Evolutionary conservation across 2,797 vertebrate genomes (phyloP), one percentile per base, ranked within the genome.

Genomic region (Coregonus ussuriensis): DNA sequence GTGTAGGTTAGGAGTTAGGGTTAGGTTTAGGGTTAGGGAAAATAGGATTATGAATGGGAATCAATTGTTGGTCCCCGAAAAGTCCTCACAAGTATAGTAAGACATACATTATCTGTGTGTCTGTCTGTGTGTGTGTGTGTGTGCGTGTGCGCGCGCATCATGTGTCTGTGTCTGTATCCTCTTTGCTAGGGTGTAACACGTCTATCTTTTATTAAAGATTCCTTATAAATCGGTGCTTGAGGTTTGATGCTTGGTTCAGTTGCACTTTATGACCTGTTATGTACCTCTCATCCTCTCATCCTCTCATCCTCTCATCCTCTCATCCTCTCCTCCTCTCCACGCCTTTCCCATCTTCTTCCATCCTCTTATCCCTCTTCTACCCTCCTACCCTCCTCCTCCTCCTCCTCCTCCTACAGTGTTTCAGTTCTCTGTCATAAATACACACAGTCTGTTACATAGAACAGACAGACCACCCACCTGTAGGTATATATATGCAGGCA

Each of bases 131-230:
- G 63, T 62, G 70, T 67, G 71, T 0, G 81, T 85, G 74, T 88
- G 85, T 88, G 81, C 88, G 87, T 91, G 72, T 79, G 83, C 18
- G 54, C 71, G 66, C 74, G 56, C 71, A 21, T 89, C 80, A 47
- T 72, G 76, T 81, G 85, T 86, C 79, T 89, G 74, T 85, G 84
- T 33, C 65, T 91, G 87, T 88, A 78, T 88, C 88, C 90, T 89
- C 59, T 67, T 81, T 81, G 81, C 83, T 87, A 91, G 86, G 81
- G 83, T 93, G 90, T 91, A 91, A 90, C 87, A 90, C 83, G 85
- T 85, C 35, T 16, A 33, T 75, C 88, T 93, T 93, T 93, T 91
- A 94, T 92, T 95, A 94, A 94, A 95, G 88, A 88, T 85, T 91
- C 91, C 89, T 89, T 89, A 85, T 88, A 89, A 91, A 93, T 87